Evolutionary conservation across 2,888 invertebrate genomes (phyloP).

Genomic region (Amblyteles armatorius): DNA sequence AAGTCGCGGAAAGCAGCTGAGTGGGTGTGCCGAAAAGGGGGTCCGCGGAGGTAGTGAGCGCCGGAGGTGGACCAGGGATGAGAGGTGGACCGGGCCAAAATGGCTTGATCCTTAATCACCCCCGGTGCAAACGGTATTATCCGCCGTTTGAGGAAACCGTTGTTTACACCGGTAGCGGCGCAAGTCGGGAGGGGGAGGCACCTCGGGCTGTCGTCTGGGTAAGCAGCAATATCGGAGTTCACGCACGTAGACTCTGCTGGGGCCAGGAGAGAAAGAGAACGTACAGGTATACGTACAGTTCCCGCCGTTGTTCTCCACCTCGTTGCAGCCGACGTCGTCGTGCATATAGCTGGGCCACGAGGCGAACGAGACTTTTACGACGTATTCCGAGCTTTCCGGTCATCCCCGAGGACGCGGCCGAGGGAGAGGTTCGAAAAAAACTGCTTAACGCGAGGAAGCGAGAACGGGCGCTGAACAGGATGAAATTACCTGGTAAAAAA

Average conservation of each 20-base stretch:
- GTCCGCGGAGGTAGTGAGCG: not conserved
- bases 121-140: slow-evolving; percentile 60
- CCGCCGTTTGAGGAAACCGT: slow-evolving; percentile 66
- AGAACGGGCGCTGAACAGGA: slow-evolving; percentile 34
- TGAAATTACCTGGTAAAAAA: slow-evolving; percentile 15
- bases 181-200: slow-evolving; percentile 2
- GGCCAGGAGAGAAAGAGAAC: slow-evolving; percentile 19
- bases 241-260: slow-evolving; percentile 65
- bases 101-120: slow-evolving; percentile 58
- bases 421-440: slow-evolving; percentile 2
- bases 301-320: slow-evolving; percentile 16
- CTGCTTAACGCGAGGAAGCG: not conserved
- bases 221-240: slow-evolving; percentile 70
- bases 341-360: not conserved
- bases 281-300: slow-evolving; percentile 37
- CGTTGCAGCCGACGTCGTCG: slow-evolving; percentile 46
- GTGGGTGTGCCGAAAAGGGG: slow-evolving; percentile 1
- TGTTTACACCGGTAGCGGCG: slow-evolving; percentile 69
- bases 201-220: slow-evolving; percentile 49
- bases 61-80: not conserved
- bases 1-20: not conserved
- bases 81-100: slow-evolving; percentile 29
- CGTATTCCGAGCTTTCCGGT: slow-evolving; percentile 36
- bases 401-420: slow-evolving; percentile 16
- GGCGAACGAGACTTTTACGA: slow-evolving; percentile 51